Evolutionary conservation across 2,797 vertebrate genomes (phyloP).

Genomic region (Channallabes apus): DNA sequence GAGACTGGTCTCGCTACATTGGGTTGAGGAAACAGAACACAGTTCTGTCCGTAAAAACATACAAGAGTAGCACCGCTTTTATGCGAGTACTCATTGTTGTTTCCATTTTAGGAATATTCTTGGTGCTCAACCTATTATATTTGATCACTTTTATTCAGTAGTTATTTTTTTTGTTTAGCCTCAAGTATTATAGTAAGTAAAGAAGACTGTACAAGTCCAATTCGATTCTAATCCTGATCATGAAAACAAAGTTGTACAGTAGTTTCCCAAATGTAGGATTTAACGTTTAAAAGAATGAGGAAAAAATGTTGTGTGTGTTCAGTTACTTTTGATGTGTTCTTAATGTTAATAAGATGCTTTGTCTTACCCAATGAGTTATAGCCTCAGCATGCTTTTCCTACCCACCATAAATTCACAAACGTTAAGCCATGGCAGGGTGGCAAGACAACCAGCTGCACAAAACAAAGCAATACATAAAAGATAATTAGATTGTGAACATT

Average conservation of each 20-base stretch:
- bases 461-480: slow-evolving; percentile 68
- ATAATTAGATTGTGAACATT: slow-evolving; percentile 73
- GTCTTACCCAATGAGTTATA: slow-evolving; percentile 77
- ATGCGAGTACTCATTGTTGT: slow-evolving; percentile 6
- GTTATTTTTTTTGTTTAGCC: neutral
- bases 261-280: slow-evolving; percentile 4
- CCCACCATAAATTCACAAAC: slow-evolving; percentile 77
- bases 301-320: slow-evolving; percentile 8
- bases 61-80: slow-evolving; percentile 1
- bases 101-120: slow-evolving; percentile 17
- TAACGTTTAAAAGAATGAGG: slow-evolving; percentile 20
- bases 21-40: slow-evolving; percentile 22
- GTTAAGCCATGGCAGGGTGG: slow-evolving; percentile 71
- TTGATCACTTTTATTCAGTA: slow-evolving; percentile 2
- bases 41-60: slow-evolving; percentile 6
- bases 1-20: slow-evolving; percentile 42
- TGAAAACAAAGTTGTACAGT: slow-evolving; percentile 7
- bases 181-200: neutral
- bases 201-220: neutral
- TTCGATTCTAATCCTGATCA: neutral
- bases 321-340: slow-evolving; percentile 31
- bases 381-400: slow-evolving; percentile 63
- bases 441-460: slow-evolving; percentile 50
- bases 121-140: neutral
- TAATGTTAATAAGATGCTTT: slow-evolving; percentile 78